A percentile compares a stretch with the other conserved stretches of the same genome.
Evolutionary conservation across 53 echinoderm and acorn worm species (phyloP).

Genomic region (Pentamera pediparva): DNA sequence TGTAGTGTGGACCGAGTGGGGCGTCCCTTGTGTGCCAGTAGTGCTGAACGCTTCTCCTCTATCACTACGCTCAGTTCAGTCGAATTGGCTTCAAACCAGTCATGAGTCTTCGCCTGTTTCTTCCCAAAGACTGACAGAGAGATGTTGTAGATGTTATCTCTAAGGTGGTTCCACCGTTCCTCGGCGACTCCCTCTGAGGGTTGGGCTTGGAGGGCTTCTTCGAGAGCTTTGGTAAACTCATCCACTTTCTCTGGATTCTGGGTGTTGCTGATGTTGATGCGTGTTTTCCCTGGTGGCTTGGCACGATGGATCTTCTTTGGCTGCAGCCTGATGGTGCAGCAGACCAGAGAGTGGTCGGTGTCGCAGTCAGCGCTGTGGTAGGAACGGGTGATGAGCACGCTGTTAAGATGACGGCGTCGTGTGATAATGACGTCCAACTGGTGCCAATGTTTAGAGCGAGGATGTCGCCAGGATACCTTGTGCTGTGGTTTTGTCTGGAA

Average conservation of each 20-base stretch:
- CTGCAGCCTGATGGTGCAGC: slow-evolving; percentile 30
- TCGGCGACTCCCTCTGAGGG: neutral
- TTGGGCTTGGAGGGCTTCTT: neutral
- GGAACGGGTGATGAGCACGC: neutral
- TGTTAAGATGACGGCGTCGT: too few species aligned
- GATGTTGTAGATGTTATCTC: slow-evolving; percentile 22
- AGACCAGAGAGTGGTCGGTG: slow-evolving; percentile 52
- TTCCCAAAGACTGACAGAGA: slow-evolving; percentile 26
- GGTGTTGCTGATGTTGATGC: slow-evolving; percentile 8
- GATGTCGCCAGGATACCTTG: slow-evolving; percentile 45
- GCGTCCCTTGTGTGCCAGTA: neutral
- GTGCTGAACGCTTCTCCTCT: neutral
- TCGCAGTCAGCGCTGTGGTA: slow-evolving; percentile 48
- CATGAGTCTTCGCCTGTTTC: neutral
- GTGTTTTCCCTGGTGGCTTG: neutral
- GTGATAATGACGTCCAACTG: slow-evolving; percentile 29
- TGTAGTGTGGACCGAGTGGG: neutral
- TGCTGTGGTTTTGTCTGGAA: slow-evolving; percentile 33
- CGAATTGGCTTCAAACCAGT: slow-evolving; percentile 14
- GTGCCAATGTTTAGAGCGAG: slow-evolving; percentile 40
- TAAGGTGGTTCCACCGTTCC: neutral
- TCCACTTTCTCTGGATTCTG: neutral
- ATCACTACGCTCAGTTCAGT: neutral
- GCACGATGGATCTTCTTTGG: slow-evolving; percentile 26
- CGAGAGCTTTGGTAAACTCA: neutral